Base-by-base conservation (phyloP, 1,140 invertebrate species). In the Macrobrachium nipponense region DNA sequence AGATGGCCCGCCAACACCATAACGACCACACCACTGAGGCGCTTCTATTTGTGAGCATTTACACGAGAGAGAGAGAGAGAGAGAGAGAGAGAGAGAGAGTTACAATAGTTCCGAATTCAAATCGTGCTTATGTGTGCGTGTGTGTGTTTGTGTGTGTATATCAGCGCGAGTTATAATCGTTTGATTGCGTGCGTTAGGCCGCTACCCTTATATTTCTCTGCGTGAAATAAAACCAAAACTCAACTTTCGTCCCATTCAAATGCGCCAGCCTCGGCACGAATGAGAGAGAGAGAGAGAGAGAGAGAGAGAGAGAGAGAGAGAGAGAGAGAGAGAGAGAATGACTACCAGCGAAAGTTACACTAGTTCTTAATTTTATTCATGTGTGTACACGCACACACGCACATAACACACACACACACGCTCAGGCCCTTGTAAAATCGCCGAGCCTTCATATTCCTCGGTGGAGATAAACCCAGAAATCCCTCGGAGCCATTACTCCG, bases 21-120 rank as follows among this genome's bases (percentile, higher is more conserved):
- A n/a, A n/a, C n/a, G n/a, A n/a, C n/a, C n/a, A n/a, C n/a, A n/a
- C n/a, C n/a, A n/a, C n/a, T n/a, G n/a, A n/a, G n/a, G n/a, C n/a
- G n/a, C n/a, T n/a, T n/a, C n/a, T n/a, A n/a, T 15, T 64, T 64
- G 15, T 4, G 20, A 36, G 68, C 61, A 15, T 64, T 72, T n/a
- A 18, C 36, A 36, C 4, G 68, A 72, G 68, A 72, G 68, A 72
- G 78, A 80, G 78, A 60, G 78, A 80, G 78, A 14, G 78, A 66
- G 78, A 60, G 78, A 80, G 78, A 59, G 51, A 80, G 78, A 70
- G 7, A 80, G 78, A 5, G 78, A 80, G 43, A 80, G 78, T 23
- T 36, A 80, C 17, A 60, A 20, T 18, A 68, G 27, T 36, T 36
- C 27, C 27, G 27, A 36, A 36, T 8, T 14, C 20, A 44, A 7